Percentiles rank a stretch among this genome's conserved stretches.
Conservation (phyloP, 2,113 vertebrate species). For the Tupaia tana region DNA sequence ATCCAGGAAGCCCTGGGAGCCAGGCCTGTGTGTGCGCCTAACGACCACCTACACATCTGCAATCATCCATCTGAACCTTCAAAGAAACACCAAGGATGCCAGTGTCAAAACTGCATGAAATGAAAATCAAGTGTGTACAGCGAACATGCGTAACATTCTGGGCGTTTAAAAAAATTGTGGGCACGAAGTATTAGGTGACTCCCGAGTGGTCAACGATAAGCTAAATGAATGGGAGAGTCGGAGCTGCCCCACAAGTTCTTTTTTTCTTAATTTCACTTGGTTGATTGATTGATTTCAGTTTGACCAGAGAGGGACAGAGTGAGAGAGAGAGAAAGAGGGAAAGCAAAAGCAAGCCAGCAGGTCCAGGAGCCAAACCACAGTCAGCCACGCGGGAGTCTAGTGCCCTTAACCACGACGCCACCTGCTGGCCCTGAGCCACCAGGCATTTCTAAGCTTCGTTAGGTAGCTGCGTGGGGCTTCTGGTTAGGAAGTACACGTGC, state of each 20-base stretch:
- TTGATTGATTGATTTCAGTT: too few species aligned
- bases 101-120: background rate
- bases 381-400: too few species aligned
- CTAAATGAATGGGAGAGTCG: background rate
- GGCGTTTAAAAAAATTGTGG: background rate
- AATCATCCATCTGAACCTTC: background rate
- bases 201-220: too few species aligned
- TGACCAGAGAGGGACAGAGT: too few species aligned
- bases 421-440: background rate
- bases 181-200: background rate
- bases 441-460: too few species aligned
- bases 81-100: background rate
- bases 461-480: background rate
- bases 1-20: background rate
- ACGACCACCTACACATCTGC: background rate
- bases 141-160: fast-evolving
- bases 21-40: fast-evolving
- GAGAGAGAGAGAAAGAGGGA: too few species aligned
- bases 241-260: too few species aligned
- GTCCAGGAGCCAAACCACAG: too few species aligned
- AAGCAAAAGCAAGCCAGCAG: too few species aligned
- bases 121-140: background rate
- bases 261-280: too few species aligned
- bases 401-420: too few species aligned
- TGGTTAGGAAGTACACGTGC: background rate